Base-by-base conservation (phyloP, 2,113 vertebrate species). In the Megaceryle torquata region DNA sequence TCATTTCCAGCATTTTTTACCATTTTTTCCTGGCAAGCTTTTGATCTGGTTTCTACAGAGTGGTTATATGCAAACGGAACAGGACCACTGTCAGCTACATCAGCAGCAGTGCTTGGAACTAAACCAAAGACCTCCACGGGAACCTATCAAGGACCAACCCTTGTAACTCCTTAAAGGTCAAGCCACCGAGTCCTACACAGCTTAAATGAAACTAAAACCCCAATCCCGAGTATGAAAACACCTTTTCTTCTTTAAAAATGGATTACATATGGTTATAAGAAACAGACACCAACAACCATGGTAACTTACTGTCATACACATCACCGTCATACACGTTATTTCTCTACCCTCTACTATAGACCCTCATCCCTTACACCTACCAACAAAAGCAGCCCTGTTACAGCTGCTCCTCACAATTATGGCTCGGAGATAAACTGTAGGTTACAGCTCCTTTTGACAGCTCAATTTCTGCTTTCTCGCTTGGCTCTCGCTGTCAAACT, bases 1-100 rank as follows among this genome's bases (percentile, higher is more conserved):
- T 91, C 0, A 95, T 61, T 96, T 95, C 95, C 97, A 95, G 97
- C 95, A 97, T 97, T 95, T 96, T 41, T 92, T 89, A 96, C 88
- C 2, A 11, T 64, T 70, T 70, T 39, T 41, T 83, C 84, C 96
- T 89, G 89, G 88, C 92, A 84, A 96, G 80, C 88, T 91, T 93
- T 59, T 63, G 72, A 70, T 88, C 95, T 63, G 88, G 65, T 87
- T 74, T 69, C 80, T 74, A 53, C 44, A 44, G 75, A 95, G 60
- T 26, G 63, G 81, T 82, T 79, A 51, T 28, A 93, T 12, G 9
- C 77, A 54, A 81, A 48, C 35, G 9, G 86, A 89, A 53, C 63
- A 72, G 77, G 82, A 92, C 46, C 70, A 20, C 68, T 53, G 75
- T n/a, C 33, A 56, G 44, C 64, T 51, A 18, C 26, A 35, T 28